A percentile compares a stretch with the other conserved stretches of the same genome.
phyloP scores from a whole-genome alignment of 2,888 invertebrate genomes.

The Pogonocherus hispidulus region DNA sequence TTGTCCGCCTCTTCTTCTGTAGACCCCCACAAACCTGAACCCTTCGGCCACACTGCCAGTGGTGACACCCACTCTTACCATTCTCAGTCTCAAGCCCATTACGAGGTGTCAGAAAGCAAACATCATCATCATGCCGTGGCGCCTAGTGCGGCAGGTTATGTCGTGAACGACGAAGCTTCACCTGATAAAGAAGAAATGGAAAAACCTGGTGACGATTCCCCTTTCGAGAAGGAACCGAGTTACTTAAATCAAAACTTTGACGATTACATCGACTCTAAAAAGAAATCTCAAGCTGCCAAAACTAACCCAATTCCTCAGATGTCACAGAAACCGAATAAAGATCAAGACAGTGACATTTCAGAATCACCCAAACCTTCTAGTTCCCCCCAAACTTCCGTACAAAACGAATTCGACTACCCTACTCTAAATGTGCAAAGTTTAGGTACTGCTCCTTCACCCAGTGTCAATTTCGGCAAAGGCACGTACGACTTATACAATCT shows the following conservation, averaged over 20 bases:
- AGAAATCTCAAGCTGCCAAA: slow-evolving; percentile 8
- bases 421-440: background rate
- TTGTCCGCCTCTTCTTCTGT: slow-evolving; percentile 59
- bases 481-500: slow-evolving; percentile 7
- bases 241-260: slow-evolving; percentile 33
- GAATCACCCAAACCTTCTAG: background rate
- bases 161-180: slow-evolving; percentile 13
- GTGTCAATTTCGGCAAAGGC: background rate
- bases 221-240: slow-evolving; percentile 47
- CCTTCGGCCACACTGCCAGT: slow-evolving; percentile 49
- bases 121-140: slow-evolving; percentile 15
- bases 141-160: slow-evolving; percentile 22
- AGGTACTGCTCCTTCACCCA: background rate
- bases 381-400: background rate
- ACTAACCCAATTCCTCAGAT: background rate
- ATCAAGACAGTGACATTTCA: background rate
- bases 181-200: background rate
- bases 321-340: background rate
- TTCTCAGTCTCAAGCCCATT: slow-evolving; percentile 12
- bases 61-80: slow-evolving; percentile 33
- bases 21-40: slow-evolving; percentile 55
- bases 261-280: slow-evolving; percentile 25
- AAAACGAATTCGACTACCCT: slow-evolving; percentile 1
- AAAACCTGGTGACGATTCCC: slow-evolving; percentile 32
- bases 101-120: slow-evolving; percentile 12